Conservation (phyloP, 2,113 vertebrate genomes). For the Pangasianodon gigas region DNA sequence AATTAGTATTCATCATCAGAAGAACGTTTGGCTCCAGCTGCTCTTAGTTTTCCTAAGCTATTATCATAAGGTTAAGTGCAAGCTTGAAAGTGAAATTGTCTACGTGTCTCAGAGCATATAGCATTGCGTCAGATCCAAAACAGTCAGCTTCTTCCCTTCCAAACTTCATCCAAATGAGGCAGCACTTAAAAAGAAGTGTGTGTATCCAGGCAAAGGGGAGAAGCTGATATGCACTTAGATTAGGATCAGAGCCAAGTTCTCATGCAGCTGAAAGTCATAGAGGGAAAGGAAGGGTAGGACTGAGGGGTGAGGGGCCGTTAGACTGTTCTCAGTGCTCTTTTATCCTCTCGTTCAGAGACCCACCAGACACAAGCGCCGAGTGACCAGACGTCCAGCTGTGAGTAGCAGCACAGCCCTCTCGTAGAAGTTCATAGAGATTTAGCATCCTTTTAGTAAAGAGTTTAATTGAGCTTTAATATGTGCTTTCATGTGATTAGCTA, state of each 20-base stretch:
- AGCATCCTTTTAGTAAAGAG: conserved; percentile 12
- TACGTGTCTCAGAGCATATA: neutral
- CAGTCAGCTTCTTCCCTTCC: neutral
- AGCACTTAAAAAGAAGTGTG: neutral
- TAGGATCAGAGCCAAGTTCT: conserved; percentile 25
- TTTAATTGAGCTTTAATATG: neutral
- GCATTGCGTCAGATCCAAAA: neutral
- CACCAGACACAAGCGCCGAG: conserved; percentile 8
- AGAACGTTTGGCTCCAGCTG: neutral
- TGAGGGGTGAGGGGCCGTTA: conserved; percentile 4
- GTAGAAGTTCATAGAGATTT: neutral
- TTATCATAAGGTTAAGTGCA: neutral
- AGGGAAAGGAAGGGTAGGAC: neutral
- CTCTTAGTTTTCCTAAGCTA: neutral
- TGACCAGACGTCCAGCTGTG: conserved; percentile 55
- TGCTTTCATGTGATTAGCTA: neutral
- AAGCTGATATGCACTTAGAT: neutral
- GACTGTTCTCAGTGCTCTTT: conserved; percentile 28
- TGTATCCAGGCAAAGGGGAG: neutral
- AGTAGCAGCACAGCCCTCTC: conserved; percentile 37
- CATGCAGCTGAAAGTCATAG: conserved; percentile 16
- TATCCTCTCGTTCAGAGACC: conserved; percentile 45
- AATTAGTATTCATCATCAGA: neutral
- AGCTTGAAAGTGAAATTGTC: neutral
- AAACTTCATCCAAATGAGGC: neutral